These are phyloP conservation scores for Danio kyathit DNA, from an alignment of 2,797 vertebrate species.

Conservation along the genomic window DNA sequence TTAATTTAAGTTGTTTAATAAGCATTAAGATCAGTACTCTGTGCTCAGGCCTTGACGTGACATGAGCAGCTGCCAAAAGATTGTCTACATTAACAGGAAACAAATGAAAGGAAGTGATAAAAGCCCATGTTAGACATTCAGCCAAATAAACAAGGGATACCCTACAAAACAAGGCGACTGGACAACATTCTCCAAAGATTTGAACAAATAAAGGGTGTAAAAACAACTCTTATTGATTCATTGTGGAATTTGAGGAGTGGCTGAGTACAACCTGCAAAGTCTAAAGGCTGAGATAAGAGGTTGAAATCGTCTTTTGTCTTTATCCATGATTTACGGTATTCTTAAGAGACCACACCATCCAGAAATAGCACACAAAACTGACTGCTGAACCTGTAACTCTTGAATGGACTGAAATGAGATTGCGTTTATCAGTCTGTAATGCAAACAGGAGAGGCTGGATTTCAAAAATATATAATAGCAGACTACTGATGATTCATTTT, in stretches of 20 bases:
- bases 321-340: not conserved
- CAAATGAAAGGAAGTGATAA: slow-evolving; percentile 13
- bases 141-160: slow-evolving; percentile 7
- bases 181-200: not conserved
- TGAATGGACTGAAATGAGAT: not conserved
- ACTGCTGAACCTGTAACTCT: not conserved
- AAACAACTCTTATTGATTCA: slow-evolving; percentile 23
- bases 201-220: not conserved
- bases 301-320: not conserved
- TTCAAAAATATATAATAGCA: slow-evolving; percentile 20
- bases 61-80: not conserved
- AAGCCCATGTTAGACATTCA: not conserved
- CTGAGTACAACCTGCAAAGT: not conserved
- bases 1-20: not conserved
- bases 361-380: slow-evolving; percentile 2
- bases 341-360: not conserved
- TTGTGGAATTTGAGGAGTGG: slow-evolving; percentile 15
- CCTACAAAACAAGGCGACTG: not conserved
- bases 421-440: not conserved
- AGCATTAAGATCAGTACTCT: not conserved
- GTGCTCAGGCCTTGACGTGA: not conserved
- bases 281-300: not conserved
- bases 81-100: slow-evolving; percentile 7
- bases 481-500: slow-evolving; percentile 31
- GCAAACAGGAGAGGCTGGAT: slow-evolving; percentile 31